Conservation (phyloP, 2,888 invertebrate species). For the Plebejus melissa region DNA sequence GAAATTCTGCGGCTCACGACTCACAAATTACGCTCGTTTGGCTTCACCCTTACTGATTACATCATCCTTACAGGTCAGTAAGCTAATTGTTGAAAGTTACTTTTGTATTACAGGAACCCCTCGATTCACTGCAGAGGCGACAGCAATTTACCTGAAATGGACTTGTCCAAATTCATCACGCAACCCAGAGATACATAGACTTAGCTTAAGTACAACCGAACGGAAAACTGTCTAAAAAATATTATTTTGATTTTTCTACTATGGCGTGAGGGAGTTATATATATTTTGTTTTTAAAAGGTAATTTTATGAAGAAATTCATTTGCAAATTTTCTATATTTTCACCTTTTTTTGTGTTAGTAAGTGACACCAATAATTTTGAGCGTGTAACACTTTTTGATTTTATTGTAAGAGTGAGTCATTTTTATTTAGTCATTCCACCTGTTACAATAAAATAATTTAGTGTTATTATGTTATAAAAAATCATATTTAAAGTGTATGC, state of each 20-base stretch:
- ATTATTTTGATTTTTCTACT: constrained; percentile 18
- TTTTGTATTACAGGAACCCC: not conserved
- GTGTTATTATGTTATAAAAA: constrained; percentile 43
- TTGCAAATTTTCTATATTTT: not conserved
- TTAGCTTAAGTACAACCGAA: not conserved
- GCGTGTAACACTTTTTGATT: constrained; percentile 49
- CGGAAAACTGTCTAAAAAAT: not conserved
- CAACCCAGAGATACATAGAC: not conserved
- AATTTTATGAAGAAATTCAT: constrained; percentile 14
- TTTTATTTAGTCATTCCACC: constrained; percentile 44
- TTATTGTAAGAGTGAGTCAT: constrained; percentile 52
- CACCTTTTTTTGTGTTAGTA: not conserved
- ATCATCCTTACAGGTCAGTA: no score
- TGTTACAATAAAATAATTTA: constrained; percentile 52
- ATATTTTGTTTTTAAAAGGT: constrained; percentile 31
- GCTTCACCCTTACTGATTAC: no score
- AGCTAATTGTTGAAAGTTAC: not conserved
- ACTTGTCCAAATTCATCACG: constrained; percentile 20
- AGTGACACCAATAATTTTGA: not conserved
- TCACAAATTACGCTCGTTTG: no score
- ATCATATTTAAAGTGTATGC: constrained; percentile 31
- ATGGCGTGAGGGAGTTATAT: not conserved
- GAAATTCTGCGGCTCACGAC: no score
- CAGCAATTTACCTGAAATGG: constrained; percentile 20
- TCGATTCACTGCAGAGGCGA: constrained; percentile 19